Evolutionary conservation across 2,888 invertebrate genomes (phyloP).

Genomic region (Drosophila histrio): DNA sequence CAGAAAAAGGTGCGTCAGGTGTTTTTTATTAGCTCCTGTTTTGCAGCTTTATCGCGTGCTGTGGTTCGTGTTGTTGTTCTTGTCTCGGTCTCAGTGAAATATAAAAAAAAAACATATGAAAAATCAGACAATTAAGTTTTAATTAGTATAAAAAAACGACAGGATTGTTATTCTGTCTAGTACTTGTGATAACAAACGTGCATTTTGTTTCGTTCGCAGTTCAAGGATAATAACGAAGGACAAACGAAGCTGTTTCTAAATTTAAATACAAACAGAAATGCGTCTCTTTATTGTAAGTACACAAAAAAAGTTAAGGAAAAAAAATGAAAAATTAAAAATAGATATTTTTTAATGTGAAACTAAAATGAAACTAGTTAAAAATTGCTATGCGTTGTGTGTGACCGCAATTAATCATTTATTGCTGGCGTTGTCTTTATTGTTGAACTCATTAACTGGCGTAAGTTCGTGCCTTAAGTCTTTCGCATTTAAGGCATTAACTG

Average conservation of each 20-base stretch:
- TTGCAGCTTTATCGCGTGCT: constrained; percentile 3
- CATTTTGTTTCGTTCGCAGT: constrained; percentile 64
- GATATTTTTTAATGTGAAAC: not conserved
- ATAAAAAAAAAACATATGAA: not conserved
- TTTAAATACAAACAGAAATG: constrained; percentile 42
- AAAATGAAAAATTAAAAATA: not conserved
- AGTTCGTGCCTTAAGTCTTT: constrained; percentile 58
- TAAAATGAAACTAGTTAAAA: constrained; percentile 48
- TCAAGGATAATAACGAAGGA: constrained; percentile 65
- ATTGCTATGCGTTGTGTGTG: constrained; percentile 21
- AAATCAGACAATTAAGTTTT: constrained; percentile 27
- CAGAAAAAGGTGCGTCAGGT: constrained; percentile 48
- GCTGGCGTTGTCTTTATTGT: constrained; percentile 25
- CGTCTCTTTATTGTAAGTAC: constrained; percentile 67
- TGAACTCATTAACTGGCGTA: constrained; percentile 68
- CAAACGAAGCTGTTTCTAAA: constrained; percentile 5
- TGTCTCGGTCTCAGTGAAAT: constrained; percentile 12
- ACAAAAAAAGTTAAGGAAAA: not conserved
- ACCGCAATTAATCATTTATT: constrained; percentile 71
- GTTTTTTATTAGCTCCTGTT: not conserved
- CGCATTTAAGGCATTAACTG: constrained; percentile 62
- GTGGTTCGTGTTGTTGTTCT: constrained; percentile 1
- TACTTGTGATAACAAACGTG: constrained; percentile 46
- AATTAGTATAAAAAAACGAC: constrained; percentile 26
- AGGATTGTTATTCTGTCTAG: constrained; percentile 46